Conservation (phyloP, 2,888 invertebrate species). For the Ophioninae sp. region DNA sequence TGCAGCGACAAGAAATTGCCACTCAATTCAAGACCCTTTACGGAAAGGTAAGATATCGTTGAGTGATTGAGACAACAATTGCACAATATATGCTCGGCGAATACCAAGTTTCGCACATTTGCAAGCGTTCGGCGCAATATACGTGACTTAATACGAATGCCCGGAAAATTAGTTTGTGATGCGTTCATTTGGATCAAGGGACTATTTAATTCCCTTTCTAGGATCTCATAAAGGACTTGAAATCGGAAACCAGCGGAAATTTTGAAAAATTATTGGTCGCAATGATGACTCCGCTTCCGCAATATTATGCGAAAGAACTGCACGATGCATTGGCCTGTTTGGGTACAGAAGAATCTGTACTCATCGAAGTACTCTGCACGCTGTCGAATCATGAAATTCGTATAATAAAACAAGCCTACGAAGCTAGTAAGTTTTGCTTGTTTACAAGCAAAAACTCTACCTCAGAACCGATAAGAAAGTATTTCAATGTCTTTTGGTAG, state of each 20-base stretch:
- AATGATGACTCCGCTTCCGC: constrained; percentile 83
- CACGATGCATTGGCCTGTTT: constrained; percentile 83
- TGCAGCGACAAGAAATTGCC: constrained; percentile 84
- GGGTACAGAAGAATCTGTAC: constrained; percentile 83
- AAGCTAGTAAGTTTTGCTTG: constrained; percentile 78
- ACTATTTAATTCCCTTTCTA: constrained; percentile 45
- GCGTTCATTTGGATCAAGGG: not conserved
- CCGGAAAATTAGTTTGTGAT: not conserved
- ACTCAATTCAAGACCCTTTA: constrained; percentile 84
- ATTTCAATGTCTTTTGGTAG: not conserved
- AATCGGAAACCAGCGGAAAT: constrained; percentile 84
- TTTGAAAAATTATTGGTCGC: constrained; percentile 83
- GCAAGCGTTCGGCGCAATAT: not conserved
- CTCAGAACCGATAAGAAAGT: not conserved
- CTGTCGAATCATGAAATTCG: constrained; percentile 83
- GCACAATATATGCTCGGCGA: not conserved
- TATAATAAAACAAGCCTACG: constrained; percentile 81
- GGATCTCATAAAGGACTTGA: constrained; percentile 82
- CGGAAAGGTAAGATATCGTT: constrained; percentile 82
- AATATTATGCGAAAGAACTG: constrained; percentile 84
- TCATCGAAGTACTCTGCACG: constrained; percentile 84
- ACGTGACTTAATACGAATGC: not conserved
- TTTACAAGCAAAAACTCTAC: not conserved
- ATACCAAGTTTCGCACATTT: not conserved
- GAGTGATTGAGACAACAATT: not conserved